phyloP scores from a whole-genome alignment of 2,888 invertebrate genomes.

The Yponomeuta malinellus region DNA sequence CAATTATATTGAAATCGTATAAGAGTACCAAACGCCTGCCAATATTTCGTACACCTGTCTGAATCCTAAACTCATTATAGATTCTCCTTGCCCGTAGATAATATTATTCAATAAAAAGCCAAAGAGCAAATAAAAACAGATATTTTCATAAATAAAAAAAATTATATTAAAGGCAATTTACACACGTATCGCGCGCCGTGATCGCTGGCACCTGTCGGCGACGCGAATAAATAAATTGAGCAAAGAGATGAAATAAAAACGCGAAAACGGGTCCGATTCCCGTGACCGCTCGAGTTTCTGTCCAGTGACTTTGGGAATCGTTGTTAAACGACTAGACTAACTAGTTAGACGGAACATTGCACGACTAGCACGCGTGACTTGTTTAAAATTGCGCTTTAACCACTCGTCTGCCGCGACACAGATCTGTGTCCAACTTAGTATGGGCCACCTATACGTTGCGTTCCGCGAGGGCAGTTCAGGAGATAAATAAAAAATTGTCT shows the following conservation, averaged over 20 bases:
- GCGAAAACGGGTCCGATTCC: background rate
- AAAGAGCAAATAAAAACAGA: background rate
- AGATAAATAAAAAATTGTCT: no score
- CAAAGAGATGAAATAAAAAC: conserved; percentile 23
- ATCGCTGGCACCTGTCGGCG: conserved; percentile 62
- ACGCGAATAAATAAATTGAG: conserved; percentile 51
- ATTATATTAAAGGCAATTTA: conserved; percentile 56
- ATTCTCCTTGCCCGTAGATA: background rate
- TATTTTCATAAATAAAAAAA: conserved; percentile 23
- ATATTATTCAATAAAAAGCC: background rate
- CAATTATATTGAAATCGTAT: no score
- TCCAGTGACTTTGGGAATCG: background rate
- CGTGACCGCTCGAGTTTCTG: background rate
- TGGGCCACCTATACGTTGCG: no score
- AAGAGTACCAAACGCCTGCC: no score
- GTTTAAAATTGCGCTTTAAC: no score
- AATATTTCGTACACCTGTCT: background rate
- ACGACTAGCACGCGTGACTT: no score
- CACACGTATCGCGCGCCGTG: conserved; percentile 47
- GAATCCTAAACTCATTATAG: background rate
- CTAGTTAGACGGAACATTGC: no score
- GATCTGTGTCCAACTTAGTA: no score
- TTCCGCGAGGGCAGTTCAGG: no score
- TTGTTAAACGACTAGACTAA: background rate
- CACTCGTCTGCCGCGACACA: no score